Conservation (phyloP, 1,140 invertebrate species). For the Drosophila serrata region DNA sequence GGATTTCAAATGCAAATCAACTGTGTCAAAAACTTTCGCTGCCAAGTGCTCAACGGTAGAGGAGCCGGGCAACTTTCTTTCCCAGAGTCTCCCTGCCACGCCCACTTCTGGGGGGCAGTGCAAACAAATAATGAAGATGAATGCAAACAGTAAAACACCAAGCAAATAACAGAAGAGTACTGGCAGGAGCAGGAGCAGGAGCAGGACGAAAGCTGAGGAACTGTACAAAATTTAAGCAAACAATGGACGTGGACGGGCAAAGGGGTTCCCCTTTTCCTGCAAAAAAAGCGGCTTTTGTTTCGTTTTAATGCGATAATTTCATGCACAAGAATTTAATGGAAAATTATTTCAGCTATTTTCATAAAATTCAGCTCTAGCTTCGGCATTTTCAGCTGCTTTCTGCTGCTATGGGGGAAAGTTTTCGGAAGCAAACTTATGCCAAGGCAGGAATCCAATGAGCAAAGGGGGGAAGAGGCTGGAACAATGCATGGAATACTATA, state of each 20-base stretch:
- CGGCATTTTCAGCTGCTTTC: conserved; percentile 41
- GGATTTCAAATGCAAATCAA: conserved; percentile 83
- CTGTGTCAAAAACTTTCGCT: conserved; percentile 81
- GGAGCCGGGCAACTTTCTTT: conserved; percentile 35
- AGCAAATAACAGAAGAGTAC: conserved; percentile 71
- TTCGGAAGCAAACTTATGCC: conserved; percentile 46
- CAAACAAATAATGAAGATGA: conserved; percentile 83
- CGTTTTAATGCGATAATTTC: conserved; percentile 77
- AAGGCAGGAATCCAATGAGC: conserved; percentile 3
- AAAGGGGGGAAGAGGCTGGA: conserved; percentile 1
- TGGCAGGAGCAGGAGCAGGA: background rate
- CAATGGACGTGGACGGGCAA: conserved; percentile 56
- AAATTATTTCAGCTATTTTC: conserved; percentile 78
- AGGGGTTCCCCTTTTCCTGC: background rate
- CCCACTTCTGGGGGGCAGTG: conserved; percentile 50
- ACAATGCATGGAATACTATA: conserved; percentile 31
- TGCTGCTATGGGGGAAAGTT: conserved; percentile 10
- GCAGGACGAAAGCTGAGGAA: conserved; percentile 34
- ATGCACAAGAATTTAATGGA: conserved; percentile 76
- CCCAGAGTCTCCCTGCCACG: conserved; percentile 29
- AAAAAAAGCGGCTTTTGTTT: conserved; percentile 59
- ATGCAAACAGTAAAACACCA: conserved; percentile 80
- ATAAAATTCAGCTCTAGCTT: conserved; percentile 60
- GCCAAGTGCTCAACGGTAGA: conserved; percentile 60
- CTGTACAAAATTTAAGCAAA: conserved; percentile 80